A percentile compares a stretch with the other conserved stretches of the same genome.
Conservation (phyloP, 2,797 vertebrate genomes). For the Enteromius treurensis region DNA sequence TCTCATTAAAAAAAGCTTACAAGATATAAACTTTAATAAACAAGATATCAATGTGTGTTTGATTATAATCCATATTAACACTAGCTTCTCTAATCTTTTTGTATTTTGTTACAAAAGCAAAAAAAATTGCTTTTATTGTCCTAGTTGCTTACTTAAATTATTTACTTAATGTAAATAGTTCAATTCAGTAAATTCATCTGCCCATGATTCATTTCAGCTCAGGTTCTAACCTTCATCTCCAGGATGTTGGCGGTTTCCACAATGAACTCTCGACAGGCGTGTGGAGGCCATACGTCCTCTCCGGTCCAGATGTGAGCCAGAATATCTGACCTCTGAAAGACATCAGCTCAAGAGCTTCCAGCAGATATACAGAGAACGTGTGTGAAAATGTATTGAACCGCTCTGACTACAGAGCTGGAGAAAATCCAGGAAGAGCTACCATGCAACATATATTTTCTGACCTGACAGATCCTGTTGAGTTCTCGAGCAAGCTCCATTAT, state of each 20-base stretch:
- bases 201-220: background rate
- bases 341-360: background rate
- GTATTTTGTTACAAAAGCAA: no score
- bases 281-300: constrained; percentile 75
- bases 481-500: constrained; percentile 81
- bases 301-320: constrained; percentile 79
- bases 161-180: background rate
- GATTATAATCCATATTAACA: no score
- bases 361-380: background rate
- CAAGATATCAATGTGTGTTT: background rate
- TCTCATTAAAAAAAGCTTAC: background rate
- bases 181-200: background rate
- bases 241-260: constrained; percentile 74
- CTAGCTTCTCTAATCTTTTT: no score
- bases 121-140: no score
- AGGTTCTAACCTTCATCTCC: constrained; percentile 69
- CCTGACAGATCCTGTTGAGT: constrained; percentile 79
- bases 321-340: constrained; percentile 71
- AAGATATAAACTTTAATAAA: no score
- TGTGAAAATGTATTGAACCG: background rate
- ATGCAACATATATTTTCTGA: constrained; percentile 44
- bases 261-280: constrained; percentile 75
- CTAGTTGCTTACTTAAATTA: no score
- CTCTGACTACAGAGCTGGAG: background rate
- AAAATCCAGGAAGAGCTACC: background rate